phyloP scores from a whole-genome alignment of 1,140 invertebrate species.

The Portunus trituberculatus region DNA sequence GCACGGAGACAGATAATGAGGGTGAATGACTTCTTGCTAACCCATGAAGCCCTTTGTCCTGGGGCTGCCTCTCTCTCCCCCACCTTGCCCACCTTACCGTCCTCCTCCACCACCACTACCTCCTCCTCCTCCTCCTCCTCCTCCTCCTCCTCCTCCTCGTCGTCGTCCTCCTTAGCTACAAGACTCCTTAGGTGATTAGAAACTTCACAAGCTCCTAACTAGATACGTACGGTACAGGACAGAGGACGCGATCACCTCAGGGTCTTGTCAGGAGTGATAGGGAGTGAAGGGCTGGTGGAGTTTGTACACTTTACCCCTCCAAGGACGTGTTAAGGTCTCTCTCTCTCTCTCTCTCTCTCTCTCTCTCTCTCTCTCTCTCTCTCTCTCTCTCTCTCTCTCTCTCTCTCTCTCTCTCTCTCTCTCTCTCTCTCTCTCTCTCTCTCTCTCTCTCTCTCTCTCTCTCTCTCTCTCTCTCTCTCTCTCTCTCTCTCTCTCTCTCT shows the following conservation, averaged over 20 bases:
- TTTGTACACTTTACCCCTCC: too few relatives aligned
- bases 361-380: too few relatives aligned
- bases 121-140: not conserved
- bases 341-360: too few relatives aligned
- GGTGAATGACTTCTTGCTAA: not conserved
- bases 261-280: too few relatives aligned
- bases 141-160: not conserved
- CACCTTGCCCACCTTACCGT: not conserved
- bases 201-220: too few relatives aligned
- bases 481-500: not conserved
- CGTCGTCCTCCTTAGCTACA: not conserved
- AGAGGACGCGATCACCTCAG: too few relatives aligned
- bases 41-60: not conserved
- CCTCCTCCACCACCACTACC: not conserved
- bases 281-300: too few relatives aligned
- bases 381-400: constrained; percentile 17
- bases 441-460: constrained; percentile 6
- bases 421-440: too few relatives aligned
- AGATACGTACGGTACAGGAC: too few relatives aligned
- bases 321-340: too few relatives aligned
- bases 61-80: not conserved
- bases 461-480: not conserved
- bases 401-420: not conserved
- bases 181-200: too few relatives aligned
- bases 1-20: constrained; percentile 3